Evolutionary conservation across 2,888 invertebrate genomes (phyloP), one percentile per base, ranked within the genome.

Genomic region (Onthophagus sagittarius): DNA sequence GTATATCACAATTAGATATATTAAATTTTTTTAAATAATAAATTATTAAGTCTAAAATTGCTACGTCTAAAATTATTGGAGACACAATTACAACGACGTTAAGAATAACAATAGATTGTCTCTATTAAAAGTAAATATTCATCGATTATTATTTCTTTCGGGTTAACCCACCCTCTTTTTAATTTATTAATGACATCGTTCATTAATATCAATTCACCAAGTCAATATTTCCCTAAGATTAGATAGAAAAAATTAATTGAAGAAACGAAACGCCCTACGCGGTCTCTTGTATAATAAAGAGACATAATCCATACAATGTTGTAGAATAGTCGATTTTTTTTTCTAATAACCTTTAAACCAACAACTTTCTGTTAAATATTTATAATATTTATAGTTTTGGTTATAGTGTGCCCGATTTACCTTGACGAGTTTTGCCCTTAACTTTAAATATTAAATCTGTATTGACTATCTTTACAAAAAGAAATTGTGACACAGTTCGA

Each of bases 391-490:
- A 67, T 67, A 23, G 11, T 67, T 31, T 31, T 13, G 23, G 9
- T 67, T 67, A 70, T 62, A 70, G 15, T 70, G 70, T 70, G 70
- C 70, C 70, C 70, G 53, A 70, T 33, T 32, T 70, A 70, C 70
- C 70, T 14, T 70, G 70, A 53, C 15, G 15, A 39, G 53, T 70
- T 70, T 33, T 7, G 14, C 13, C 32, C 15, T 70, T 70, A 70
- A 32, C 5, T 15, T 14, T 53, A 70, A 15, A 70, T 32, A 15
- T 70, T 53, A 33, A 11, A 32, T 33, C n/a, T 14, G 13, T 53
- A 70, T 70, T 62, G 39, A 70, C 80, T 77, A 76, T 76, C 15
- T 23, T 67, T 67, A 67, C n/a, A n/a, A 67, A 67, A 31, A 31
- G n/a, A 14, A 13, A 11, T 11, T 64, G 67, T n/a, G 23, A 67